Conservation (phyloP, 2,113 vertebrate species). For the Benitochromis conjunctus region DNA sequence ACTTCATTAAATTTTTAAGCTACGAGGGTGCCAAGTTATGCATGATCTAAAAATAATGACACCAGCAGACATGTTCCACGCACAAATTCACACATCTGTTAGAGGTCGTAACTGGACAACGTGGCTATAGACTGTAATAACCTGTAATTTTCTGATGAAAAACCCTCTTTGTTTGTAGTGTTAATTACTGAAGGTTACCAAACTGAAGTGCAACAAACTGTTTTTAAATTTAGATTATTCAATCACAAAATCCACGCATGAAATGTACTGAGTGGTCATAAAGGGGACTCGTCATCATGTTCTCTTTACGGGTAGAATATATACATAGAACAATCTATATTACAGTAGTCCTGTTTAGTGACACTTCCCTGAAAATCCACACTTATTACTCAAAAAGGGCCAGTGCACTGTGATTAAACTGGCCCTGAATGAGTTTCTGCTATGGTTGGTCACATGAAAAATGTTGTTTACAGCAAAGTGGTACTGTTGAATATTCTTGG, state of each 20-base stretch:
- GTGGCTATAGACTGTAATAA: background rate
- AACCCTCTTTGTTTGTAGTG: background rate
- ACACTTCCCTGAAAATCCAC: background rate
- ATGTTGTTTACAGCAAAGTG: background rate
- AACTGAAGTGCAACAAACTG: background rate
- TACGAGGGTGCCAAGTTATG: background rate
- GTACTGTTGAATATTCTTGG: background rate
- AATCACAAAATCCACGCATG: background rate
- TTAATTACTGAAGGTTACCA: background rate
- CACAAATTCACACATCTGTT: background rate
- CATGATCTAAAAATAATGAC: background rate
- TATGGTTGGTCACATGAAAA: background rate
- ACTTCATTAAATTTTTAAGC: background rate
- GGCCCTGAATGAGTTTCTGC: background rate
- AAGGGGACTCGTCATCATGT: background rate
- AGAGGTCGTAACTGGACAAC: background rate
- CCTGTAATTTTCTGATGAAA: background rate
- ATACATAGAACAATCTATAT: background rate
- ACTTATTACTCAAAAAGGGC: background rate
- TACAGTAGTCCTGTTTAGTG: background rate
- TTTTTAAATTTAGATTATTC: background rate
- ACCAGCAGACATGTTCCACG: background rate
- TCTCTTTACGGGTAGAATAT: background rate
- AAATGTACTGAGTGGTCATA: background rate
- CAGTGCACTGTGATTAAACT: background rate